A percentile compares a stretch with the other conserved stretches of the same genome.
Conservation (phyloP, 2,888 invertebrate genomes). For the Agapetus fuscipes region DNA sequence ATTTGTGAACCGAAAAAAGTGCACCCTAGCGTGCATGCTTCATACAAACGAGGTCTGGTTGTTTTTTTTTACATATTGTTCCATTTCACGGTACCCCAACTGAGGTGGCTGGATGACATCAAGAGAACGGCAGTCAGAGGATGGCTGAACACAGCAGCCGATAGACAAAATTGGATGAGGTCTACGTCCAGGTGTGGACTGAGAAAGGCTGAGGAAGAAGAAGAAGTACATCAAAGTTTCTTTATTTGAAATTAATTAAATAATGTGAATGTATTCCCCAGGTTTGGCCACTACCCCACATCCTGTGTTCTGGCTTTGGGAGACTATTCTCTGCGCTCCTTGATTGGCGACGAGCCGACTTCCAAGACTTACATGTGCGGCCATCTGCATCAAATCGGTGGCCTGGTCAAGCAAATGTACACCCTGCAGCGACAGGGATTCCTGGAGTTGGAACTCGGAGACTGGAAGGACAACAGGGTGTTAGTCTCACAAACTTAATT, state of each 20-base stretch:
- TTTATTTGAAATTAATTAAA: neutral
- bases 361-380: constrained; percentile 79
- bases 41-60: too few relatives aligned
- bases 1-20: too few relatives aligned
- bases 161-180: too few relatives aligned
- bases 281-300: constrained; percentile 89
- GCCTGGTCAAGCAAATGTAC: constrained; percentile 74
- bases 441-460: constrained; percentile 80
- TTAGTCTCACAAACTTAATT: constrained; percentile 31
- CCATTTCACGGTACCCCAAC: too few relatives aligned
- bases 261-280: constrained; percentile 29
- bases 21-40: too few relatives aligned
- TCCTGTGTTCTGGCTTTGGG: constrained; percentile 65
- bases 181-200: too few relatives aligned
- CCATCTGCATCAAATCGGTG: constrained; percentile 78
- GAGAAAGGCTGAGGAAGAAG: too few relatives aligned
- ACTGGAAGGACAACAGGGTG: constrained; percentile 88
- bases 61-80: too few relatives aligned
- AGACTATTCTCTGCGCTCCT: constrained; percentile 40
- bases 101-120: too few relatives aligned
- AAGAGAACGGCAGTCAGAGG: too few relatives aligned
- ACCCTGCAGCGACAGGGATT: constrained; percentile 73
- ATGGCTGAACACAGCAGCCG: too few relatives aligned
- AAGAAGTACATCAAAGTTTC: too few relatives aligned
- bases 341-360: constrained; percentile 49